phyloP scores from a whole-genome alignment of 2,113 vertebrate species.

The Delphinapterus leucas region DNA sequence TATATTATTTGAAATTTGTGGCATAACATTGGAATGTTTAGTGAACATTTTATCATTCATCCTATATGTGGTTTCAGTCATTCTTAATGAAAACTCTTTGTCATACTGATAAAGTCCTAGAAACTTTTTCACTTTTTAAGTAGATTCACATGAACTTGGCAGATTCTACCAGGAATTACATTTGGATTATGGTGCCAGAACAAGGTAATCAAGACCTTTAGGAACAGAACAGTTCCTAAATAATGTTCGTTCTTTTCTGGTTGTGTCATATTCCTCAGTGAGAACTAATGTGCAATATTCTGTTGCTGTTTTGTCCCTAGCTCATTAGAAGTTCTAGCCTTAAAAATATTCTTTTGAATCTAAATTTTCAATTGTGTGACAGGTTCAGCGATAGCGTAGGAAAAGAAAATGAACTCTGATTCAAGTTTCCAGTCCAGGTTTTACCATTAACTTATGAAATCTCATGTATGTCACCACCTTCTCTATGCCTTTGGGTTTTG shows the following conservation, averaged over 20 bases:
- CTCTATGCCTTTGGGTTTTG: background rate
- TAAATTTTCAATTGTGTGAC: background rate
- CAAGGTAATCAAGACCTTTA: background rate
- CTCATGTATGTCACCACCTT: background rate
- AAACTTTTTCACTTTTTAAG: background rate
- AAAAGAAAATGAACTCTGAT: background rate
- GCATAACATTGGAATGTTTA: background rate
- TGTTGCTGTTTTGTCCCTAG: background rate
- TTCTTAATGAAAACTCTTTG: background rate
- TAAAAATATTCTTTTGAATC: background rate
- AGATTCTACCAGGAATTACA: background rate
- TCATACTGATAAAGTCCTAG: background rate
- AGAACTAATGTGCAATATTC: background rate
- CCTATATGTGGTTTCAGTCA: background rate
- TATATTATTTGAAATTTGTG: background rate
- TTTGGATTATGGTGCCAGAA: background rate
- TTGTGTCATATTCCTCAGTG: background rate
- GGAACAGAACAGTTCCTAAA: background rate
- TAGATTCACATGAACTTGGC: background rate
- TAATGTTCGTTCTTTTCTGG: background rate
- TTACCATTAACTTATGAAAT: background rate
- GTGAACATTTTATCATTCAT: background rate
- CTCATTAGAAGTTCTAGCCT: background rate
- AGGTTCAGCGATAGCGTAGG: background rate
- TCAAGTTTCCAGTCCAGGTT: background rate